Base-by-base conservation (phyloP, 2,888 invertebrate species). In the Eulithis prunata region DNA sequence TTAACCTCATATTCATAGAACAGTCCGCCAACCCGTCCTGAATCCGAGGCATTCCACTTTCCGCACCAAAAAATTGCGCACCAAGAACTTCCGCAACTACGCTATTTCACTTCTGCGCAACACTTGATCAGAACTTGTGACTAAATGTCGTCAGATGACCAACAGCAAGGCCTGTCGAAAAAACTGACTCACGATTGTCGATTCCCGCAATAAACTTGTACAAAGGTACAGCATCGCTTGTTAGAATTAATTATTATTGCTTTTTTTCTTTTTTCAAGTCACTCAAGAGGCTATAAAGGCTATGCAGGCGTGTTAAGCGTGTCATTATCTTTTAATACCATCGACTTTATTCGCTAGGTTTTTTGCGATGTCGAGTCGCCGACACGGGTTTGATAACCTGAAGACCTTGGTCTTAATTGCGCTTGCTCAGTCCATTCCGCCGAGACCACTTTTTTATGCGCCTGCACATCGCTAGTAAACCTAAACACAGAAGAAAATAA, bases 401-500 rank as follows among this genome's bases (percentile, higher is more conserved):
- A 82, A 91, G 93, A 93, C 93, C 93, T 93, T 93, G 92, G 91
- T 91, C 92, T 92, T 93, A 93, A 93, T 93, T 93, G 92, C 91
- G 90, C 87, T 88, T 86, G 88, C 88, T 88, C 89, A 85, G 89
- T 88, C 91, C 90, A 91, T 89, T 92, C 89, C 85, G 85, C 85
- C 85, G 86, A 81, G 91, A 85, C 91, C 88, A 89, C 90, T 92
- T 92, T 92, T 74, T 92, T 92, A 91, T 92, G 86, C 86, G 89
- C 90, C 87, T 91, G 93, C 93, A 89, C 89, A 92, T 91, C 89
- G 88, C 91, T 90, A 90, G 91, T 87, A 90, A 90, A 87, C 90
- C 90, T 87, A 90, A 90, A 87, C 90, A 90, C 90, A 89, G 66
- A 66, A 59, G 36, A 52, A n/a, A 54, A 46, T 55, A 28, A 41